phyloP scores from a whole-genome alignment of 2,113 vertebrate genomes.

The Sprattus sprattus region DNA sequence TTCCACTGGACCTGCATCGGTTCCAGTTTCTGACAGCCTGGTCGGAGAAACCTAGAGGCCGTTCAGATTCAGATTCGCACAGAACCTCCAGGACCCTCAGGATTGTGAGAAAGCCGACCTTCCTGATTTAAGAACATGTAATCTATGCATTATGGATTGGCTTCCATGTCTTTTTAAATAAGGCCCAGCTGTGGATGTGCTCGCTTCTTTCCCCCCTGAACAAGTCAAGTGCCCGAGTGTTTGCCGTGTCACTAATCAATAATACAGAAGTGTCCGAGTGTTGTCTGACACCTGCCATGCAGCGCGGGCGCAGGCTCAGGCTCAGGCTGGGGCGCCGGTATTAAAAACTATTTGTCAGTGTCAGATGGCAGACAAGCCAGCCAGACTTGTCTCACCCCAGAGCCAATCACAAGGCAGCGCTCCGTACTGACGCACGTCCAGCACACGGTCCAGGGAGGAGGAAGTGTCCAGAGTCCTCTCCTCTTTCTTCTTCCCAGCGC shows the following conservation, averaged over 20 bases:
- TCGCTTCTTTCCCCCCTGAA: background rate
- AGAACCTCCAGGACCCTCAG: background rate
- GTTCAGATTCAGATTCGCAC: background rate
- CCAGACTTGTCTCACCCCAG: slow-evolving; percentile 29
- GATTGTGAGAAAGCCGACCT: background rate
- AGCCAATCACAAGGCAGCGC: slow-evolving; percentile 52
- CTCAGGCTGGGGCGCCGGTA: slow-evolving; percentile 43
- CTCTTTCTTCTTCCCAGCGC: background rate
- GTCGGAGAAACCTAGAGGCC: background rate
- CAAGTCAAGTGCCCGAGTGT: background rate
- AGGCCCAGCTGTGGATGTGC: background rate
- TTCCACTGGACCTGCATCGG: background rate
- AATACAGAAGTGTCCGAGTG: slow-evolving; percentile 32
- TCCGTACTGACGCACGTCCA: background rate
- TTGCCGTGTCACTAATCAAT: slow-evolving; percentile 23
- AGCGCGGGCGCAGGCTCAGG: slow-evolving; percentile 28
- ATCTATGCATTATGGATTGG: slow-evolving; percentile 15
- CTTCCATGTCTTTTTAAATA: slow-evolving; percentile 3
- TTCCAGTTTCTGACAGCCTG: background rate
- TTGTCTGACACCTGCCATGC: slow-evolving; percentile 23
- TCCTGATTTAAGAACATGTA: background rate
- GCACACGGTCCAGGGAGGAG: background rate
- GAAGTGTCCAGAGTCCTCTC: background rate
- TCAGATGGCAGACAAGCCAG: slow-evolving; percentile 49
- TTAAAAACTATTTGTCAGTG: slow-evolving; percentile 61